Evolutionary conservation across 2,113 vertebrate genomes (phyloP), one percentile per base, ranked within the genome.

Genomic region (Hystrix cristata): DNA sequence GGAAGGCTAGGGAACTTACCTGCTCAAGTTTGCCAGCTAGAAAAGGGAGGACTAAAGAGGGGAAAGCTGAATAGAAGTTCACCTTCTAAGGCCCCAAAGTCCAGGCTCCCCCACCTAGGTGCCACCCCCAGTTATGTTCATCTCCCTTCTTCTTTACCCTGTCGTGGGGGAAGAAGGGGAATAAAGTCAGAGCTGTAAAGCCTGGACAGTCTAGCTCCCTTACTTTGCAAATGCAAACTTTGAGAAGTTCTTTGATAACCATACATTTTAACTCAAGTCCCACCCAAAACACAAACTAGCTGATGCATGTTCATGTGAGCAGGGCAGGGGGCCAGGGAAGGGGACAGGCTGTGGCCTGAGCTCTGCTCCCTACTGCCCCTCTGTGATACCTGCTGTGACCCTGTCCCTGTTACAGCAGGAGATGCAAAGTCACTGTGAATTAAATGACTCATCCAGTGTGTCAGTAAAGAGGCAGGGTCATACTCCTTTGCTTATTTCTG

Each of bases 221-320:
- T 38, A 59, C 51, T 92, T 85, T 43, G 72, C 65, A 65, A 60
- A 86, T 19, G 88, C 80, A 72, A 69, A 51, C 34, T 71, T 64
- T 31, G 25, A 91, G n/a, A 92, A 92, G 23, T 81, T 79, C 64
- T 71, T 67, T 82, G 67, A 60, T 82, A 65, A 90, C 3, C 4
- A 46, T 74, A 74, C 38, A 57, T 87, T 94, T 95, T 93, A 80
- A 90, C 82, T 96, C 53, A 90, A 76, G 46, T 87, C 48, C 34
- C 23, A 76, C 51, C 62, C 13, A 65, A 10, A 34, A 87, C 7
- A 83, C n/a, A 53, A 43, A 86, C 16, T 2, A 76, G 90, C 67
- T 71, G 64, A 89, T 38, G 60, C 23, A 2, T 2, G 31, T 23
- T 87, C 34, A 0, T 0, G 29, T 31, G 38, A 78, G 23, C 64